Conservation (phyloP, 2,797 vertebrate species). For the Capromys pilorides region DNA sequence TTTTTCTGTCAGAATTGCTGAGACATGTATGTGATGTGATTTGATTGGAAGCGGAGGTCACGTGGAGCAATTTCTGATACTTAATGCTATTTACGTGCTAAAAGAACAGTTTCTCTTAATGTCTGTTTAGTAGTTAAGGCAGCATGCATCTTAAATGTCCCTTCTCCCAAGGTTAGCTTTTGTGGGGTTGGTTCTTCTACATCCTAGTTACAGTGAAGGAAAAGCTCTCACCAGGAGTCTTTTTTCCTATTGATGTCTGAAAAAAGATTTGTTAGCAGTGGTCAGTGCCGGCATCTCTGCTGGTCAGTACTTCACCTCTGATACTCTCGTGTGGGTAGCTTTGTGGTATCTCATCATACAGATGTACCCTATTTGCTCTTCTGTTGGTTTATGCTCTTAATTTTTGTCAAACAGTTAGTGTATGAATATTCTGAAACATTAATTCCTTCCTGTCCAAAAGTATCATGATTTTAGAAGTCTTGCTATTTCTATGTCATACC, state of each 20-base stretch:
- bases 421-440: neutral
- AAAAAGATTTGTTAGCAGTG: neutral
- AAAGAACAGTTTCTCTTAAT: slow-evolving; percentile 46
- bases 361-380: neutral
- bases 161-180: neutral
- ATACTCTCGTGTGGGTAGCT: neutral
- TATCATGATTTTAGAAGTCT: neutral
- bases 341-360: neutral
- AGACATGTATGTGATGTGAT: neutral
- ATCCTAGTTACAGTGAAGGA: neutral
- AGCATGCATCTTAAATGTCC: neutral
- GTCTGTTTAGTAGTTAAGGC: slow-evolving; percentile 15
- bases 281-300: neutral
- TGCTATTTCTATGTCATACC: neutral
- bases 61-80: neutral
- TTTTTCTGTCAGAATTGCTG: neutral
- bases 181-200: neutral
- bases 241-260: neutral
- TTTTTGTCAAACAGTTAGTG: slow-evolving; percentile 5
- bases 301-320: neutral
- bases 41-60: slow-evolving; percentile 18
- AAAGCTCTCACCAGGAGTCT: neutral
- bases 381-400: slow-evolving; percentile 1
- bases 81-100: neutral
- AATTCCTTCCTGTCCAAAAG: slow-evolving; percentile 11